Conservation (phyloP, 2,113 vertebrate genomes). For the Zootoca vivipara region DNA sequence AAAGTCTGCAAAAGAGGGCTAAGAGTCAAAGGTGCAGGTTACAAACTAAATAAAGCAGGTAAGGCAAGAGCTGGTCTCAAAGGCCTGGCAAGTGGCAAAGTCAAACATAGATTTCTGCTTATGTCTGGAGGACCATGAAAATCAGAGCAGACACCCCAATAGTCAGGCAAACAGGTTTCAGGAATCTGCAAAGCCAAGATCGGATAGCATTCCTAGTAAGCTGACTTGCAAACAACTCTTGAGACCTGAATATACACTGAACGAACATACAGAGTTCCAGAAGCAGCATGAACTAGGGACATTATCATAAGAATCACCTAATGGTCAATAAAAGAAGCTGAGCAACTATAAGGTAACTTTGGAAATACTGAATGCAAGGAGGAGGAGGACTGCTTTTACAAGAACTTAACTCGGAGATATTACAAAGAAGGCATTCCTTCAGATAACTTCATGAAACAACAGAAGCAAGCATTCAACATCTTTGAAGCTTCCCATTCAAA, state of each 20-base stretch:
- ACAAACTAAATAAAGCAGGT: neutral
- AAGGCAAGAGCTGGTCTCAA: neutral
- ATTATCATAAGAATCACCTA: neutral
- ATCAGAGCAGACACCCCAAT: neutral
- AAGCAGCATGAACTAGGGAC: neutral
- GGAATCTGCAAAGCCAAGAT: neutral
- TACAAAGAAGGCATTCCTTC: no score
- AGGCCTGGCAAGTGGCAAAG: neutral
- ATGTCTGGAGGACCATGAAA: no score
- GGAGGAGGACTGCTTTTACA: no score
- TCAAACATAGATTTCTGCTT: neutral
- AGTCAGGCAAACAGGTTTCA: neutral
- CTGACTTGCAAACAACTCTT: neutral
- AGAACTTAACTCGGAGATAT: no score
- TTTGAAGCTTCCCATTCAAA: no score
- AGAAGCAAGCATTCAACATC: no score
- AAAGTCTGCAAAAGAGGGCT: neutral
- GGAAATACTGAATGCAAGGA: neutral
- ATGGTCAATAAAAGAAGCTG: neutral
- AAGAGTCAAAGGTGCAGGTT: neutral
- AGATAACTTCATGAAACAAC: no score
- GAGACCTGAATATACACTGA: neutral
- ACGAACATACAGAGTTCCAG: neutral
- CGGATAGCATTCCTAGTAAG: neutral
- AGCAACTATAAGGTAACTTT: no score